These are phyloP conservation scores for Notothenia rossii DNA, from an alignment of 2,113 vertebrate genomes.

Conservation along the genomic window DNA sequence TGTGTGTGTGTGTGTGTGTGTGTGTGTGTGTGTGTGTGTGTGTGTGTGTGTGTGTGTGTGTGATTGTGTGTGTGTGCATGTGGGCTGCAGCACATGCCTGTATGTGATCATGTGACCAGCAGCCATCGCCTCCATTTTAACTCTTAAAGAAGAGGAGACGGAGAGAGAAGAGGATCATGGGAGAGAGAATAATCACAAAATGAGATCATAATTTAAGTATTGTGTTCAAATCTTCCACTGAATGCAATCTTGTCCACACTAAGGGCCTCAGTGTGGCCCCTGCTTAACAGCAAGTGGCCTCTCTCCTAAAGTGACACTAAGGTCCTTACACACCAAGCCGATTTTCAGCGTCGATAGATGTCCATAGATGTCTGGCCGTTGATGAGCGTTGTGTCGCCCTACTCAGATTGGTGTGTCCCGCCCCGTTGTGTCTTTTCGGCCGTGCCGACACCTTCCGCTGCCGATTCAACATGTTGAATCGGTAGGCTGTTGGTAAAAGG, in stretches of 20 bases:
- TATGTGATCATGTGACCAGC: constrained; percentile 81
- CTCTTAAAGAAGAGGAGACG: constrained; percentile 55
- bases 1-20: constrained; percentile 28
- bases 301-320: background rate
- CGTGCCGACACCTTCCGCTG: too few species aligned
- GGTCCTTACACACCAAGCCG: too few species aligned
- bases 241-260: background rate
- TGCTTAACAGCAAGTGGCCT: background rate
- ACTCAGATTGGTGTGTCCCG: too few species aligned
- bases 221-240: background rate
- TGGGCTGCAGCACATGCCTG: constrained; percentile 75
- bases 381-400: too few species aligned
- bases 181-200: background rate
- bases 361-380: too few species aligned
- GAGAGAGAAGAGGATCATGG: constrained; percentile 12
- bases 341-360: too few species aligned
- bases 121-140: constrained; percentile 83
- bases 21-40: too few species aligned
- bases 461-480: too few species aligned
- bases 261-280: background rate
- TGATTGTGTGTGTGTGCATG: too few species aligned
- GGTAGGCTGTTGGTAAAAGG: too few species aligned
- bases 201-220: background rate
- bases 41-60: constrained; percentile 28
- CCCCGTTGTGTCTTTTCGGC: too few species aligned